Evolutionary conservation across 2,888 invertebrate genomes (phyloP).

Genomic region (Cheilosia vulpina): DNA sequence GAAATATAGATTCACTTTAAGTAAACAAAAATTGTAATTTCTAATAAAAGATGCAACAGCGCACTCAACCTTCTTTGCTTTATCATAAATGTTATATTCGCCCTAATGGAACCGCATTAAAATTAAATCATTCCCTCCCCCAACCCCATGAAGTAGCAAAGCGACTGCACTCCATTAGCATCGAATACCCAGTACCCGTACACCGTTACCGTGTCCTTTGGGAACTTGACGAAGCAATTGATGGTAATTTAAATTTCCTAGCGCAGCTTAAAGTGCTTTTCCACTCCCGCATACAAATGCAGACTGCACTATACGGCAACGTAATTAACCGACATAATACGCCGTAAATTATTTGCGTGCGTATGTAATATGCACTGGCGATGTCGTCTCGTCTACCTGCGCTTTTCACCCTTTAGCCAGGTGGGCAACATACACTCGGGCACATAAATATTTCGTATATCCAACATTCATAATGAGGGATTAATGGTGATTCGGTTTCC

Average conservation of each 20-base stretch:
- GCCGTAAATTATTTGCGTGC: conserved; percentile 60
- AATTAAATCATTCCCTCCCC: conserved; percentile 41
- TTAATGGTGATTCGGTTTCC: conserved; percentile 57
- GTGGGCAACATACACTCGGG: conserved; percentile 27
- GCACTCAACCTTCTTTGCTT: background rate
- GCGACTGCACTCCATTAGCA: conserved; percentile 49
- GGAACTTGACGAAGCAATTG: conserved; percentile 50
- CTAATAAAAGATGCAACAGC: background rate
- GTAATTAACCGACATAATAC: conserved; percentile 65
- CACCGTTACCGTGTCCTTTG: conserved; percentile 1
- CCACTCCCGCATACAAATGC: conserved; percentile 12
- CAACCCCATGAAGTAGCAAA: conserved; percentile 15
- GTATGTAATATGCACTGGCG: conserved; percentile 43
- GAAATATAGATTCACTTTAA: too few relatives aligned
- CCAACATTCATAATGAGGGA: conserved; percentile 56
- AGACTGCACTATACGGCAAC: background rate
- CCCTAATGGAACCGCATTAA: conserved; percentile 66
- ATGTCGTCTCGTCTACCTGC: background rate
- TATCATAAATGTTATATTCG: conserved; percentile 29
- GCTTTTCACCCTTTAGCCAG: conserved; percentile 22
- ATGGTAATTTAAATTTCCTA: conserved; percentile 64
- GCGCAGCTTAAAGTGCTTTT: conserved; percentile 49
- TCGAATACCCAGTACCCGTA: conserved; percentile 20
- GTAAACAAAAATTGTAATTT: background rate
- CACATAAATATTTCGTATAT: conserved; percentile 9